Evolutionary conservation across 2,888 invertebrate species (phyloP).

Genomic region (Acanthosoma haemorrhoidale): DNA sequence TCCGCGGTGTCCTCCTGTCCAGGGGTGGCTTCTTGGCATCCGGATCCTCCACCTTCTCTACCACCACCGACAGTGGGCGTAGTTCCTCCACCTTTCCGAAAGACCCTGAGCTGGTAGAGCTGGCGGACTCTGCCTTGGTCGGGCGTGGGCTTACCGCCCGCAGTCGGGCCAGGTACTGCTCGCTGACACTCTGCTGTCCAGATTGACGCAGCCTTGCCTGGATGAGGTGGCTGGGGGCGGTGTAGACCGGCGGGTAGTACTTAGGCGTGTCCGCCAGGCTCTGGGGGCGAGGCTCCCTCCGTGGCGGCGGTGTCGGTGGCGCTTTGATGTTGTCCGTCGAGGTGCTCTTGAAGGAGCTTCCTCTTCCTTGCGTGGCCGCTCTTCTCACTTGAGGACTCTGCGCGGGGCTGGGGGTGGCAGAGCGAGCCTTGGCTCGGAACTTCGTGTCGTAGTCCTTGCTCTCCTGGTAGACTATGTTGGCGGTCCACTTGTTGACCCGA

Average conservation of each 20-base stretch:
- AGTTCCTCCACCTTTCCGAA: slow-evolving; percentile 30
- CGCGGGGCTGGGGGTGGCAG: slow-evolving; percentile 43
- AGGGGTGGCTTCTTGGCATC: slow-evolving; percentile 18
- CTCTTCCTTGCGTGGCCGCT: slow-evolving; percentile 32
- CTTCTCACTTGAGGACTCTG: slow-evolving; percentile 41
- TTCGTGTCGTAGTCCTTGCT: slow-evolving; percentile 40
- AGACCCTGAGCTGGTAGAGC: background rate
- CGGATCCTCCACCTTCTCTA: slow-evolving; percentile 41
- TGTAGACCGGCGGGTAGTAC: slow-evolving; percentile 50
- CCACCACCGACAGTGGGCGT: slow-evolving; percentile 44
- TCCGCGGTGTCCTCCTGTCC: slow-evolving; percentile 23
- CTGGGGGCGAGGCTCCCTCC: slow-evolving; percentile 50
- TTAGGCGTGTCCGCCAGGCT: slow-evolving; percentile 56
- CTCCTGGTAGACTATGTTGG: slow-evolving; percentile 41
- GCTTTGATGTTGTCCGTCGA: slow-evolving; percentile 27
- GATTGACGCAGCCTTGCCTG: slow-evolving; percentile 31
- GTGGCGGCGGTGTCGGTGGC: slow-evolving; percentile 75
- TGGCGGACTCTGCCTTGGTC: background rate
- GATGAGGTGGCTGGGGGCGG: slow-evolving; percentile 47
- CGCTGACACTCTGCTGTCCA: slow-evolving; percentile 18
- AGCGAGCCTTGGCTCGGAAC: slow-evolving; percentile 39
- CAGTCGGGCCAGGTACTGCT: slow-evolving; percentile 11
- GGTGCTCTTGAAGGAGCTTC: background rate
- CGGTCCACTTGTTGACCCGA: slow-evolving; percentile 47
- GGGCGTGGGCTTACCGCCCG: slow-evolving; percentile 39